A percentile compares a stretch with the other conserved stretches of the same genome.
Conservation (phyloP, 2,113 vertebrate genomes). For the Condylura cristata region DNA sequence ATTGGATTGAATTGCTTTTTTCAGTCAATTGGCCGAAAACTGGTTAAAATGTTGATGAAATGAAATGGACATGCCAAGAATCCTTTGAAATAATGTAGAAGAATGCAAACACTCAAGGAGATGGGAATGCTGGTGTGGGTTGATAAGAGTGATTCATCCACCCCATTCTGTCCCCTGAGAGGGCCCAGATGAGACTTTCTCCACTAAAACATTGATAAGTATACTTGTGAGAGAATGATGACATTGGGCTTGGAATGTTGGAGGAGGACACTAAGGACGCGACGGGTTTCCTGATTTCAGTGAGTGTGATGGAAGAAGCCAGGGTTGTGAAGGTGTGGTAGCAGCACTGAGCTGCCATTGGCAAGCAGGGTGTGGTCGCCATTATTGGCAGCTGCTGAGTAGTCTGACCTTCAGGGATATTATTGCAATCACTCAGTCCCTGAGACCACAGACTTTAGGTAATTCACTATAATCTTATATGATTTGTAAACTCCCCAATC, state of each 20-base stretch:
- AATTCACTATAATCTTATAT: background rate
- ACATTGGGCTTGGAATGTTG: background rate
- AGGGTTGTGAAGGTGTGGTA: background rate
- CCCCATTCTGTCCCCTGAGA: background rate
- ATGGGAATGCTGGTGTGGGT: background rate
- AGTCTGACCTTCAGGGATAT: background rate
- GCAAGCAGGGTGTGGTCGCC: background rate
- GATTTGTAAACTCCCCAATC: background rate
- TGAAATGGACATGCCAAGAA: background rate
- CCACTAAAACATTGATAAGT: background rate
- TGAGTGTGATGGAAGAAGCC: background rate
- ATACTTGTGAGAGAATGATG: background rate
- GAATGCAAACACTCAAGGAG: background rate
- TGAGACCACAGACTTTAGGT: background rate
- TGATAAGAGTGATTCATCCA: background rate
- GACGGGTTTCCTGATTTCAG: background rate
- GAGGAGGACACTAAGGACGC: background rate
- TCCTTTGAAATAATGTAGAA: background rate
- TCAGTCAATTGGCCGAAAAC: background rate
- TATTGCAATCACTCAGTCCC: background rate
- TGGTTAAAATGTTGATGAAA: background rate
- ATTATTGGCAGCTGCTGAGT: background rate
- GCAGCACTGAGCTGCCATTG: background rate
- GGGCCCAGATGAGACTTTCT: background rate
- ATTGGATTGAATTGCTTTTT: background rate